These are phyloP conservation scores for Psylliodes chrysocephalus DNA, from an alignment of 2,888 invertebrate genomes.

Conservation along the genomic window DNA sequence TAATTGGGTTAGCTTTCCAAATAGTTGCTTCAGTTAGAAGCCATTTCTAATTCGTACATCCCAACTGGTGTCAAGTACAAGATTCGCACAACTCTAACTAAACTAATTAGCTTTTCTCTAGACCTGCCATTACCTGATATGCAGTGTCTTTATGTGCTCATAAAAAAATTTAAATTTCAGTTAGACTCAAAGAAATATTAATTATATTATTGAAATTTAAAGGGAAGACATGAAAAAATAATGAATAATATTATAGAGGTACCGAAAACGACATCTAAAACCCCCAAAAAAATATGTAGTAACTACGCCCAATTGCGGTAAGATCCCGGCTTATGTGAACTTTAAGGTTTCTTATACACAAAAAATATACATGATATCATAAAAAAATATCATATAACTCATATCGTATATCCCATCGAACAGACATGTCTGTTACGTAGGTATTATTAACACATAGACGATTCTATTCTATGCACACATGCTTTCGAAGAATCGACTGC, in stretches of 20 bases:
- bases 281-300: too few species aligned
- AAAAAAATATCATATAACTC: slow-evolving; percentile 28
- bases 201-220: too few species aligned
- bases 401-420: slow-evolving; percentile 24
- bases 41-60: slow-evolving; percentile 8
- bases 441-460: slow-evolving; percentile 34
- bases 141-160: too few species aligned
- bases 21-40: slow-evolving; percentile 22
- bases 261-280: too few species aligned
- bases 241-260: too few species aligned
- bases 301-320: too few species aligned
- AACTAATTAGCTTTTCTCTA: slow-evolving; percentile 18
- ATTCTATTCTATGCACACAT: slow-evolving; percentile 30
- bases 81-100: slow-evolving; percentile 28
- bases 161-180: too few species aligned
- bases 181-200: too few species aligned
- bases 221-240: too few species aligned
- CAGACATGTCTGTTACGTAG: slow-evolving; percentile 31
- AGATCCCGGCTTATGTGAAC: not conserved
- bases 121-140: slow-evolving; percentile 21
- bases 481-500: slow-evolving; percentile 10
- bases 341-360: slow-evolving; percentile 21
- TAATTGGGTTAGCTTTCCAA: slow-evolving; percentile 24
- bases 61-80: slow-evolving; percentile 24
- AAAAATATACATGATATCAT: slow-evolving; percentile 23